These are phyloP conservation scores for Excalfactoria chinensis DNA, from an alignment of 2,113 vertebrate species.

Conservation along the genomic window DNA sequence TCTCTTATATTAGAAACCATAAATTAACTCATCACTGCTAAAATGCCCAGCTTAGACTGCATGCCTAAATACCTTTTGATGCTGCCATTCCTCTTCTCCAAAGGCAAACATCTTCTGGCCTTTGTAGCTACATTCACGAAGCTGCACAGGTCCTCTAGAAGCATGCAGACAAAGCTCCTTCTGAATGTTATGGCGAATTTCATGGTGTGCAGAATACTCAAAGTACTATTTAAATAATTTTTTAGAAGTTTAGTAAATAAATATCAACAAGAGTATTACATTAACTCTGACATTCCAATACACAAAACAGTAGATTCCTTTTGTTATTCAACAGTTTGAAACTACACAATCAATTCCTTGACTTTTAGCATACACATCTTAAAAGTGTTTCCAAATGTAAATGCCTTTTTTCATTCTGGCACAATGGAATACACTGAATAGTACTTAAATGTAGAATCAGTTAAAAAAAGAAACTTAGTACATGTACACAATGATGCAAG, in stretches of 20 bases:
- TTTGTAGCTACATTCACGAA: conserved; percentile 89
- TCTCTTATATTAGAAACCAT: not conserved
- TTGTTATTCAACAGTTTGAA: not conserved
- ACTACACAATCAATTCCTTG: not conserved
- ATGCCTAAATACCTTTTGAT: conserved; percentile 84
- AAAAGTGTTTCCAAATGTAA: not conserved
- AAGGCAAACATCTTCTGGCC: conserved; percentile 80
- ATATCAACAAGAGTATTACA: not conserved
- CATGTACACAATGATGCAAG: not conserved
- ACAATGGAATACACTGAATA: not conserved
- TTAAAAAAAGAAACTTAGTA: not conserved
- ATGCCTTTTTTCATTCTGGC: not conserved
- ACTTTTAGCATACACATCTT: not conserved
- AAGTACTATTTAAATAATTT: conserved; percentile 86
- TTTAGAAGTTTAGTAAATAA: not conserved
- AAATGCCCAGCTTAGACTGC: not conserved
- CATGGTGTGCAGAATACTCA: conserved; percentile 89
- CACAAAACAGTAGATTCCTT: not conserved
- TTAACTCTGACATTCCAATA: not conserved
- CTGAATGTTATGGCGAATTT: conserved; percentile 96
- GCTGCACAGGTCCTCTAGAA: conserved; percentile 78
- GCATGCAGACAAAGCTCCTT: conserved; percentile 94
- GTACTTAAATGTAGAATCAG: not conserved
- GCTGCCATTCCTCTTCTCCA: conserved; percentile 89
- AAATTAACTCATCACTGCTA: not conserved